phyloP scores from a whole-genome alignment of 1,140 invertebrate species.

The Mylabris phalerata region DNA sequence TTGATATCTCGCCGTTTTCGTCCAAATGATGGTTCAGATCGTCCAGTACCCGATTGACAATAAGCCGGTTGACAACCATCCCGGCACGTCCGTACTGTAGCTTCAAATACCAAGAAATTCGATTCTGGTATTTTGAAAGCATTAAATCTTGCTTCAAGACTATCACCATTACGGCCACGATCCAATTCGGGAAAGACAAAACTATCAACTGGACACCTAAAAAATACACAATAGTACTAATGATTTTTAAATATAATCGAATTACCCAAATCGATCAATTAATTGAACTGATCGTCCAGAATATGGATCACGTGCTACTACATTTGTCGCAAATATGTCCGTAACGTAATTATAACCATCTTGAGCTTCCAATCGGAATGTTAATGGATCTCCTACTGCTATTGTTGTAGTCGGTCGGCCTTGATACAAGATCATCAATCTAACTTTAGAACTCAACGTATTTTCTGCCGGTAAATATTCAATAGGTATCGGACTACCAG shows the following conservation, averaged over 20 bases:
- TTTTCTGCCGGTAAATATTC: slow-evolving; percentile 87
- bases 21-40: slow-evolving; percentile 76
- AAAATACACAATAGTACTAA: slow-evolving; percentile 16
- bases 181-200: slow-evolving; percentile 88
- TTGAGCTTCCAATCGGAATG: slow-evolving; percentile 81
- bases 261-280: slow-evolving; percentile 82
- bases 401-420: slow-evolving; percentile 87
- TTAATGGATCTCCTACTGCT: slow-evolving; percentile 87
- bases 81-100: slow-evolving; percentile 79
- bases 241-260: neutral
- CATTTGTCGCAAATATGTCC: slow-evolving; percentile 89
- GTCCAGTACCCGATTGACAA: slow-evolving; percentile 48
- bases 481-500: slow-evolving; percentile 83
- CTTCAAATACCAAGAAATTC: slow-evolving; percentile 89
- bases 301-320: slow-evolving; percentile 88
- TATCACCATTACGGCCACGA: slow-evolving; percentile 75
- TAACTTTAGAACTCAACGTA: slow-evolving; percentile 78
- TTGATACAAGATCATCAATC: slow-evolving; percentile 79
- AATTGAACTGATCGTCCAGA: slow-evolving; percentile 82
- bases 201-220: slow-evolving; percentile 81
- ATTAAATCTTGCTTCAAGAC: slow-evolving; percentile 83
- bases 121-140: slow-evolving; percentile 94
- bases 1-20: slow-evolving; percentile 56
- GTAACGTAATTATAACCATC: slow-evolving; percentile 82
- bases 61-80: slow-evolving; percentile 85